Base-by-base conservation (phyloP, 2,888 invertebrate species). In the Folsomia candida region DNA sequence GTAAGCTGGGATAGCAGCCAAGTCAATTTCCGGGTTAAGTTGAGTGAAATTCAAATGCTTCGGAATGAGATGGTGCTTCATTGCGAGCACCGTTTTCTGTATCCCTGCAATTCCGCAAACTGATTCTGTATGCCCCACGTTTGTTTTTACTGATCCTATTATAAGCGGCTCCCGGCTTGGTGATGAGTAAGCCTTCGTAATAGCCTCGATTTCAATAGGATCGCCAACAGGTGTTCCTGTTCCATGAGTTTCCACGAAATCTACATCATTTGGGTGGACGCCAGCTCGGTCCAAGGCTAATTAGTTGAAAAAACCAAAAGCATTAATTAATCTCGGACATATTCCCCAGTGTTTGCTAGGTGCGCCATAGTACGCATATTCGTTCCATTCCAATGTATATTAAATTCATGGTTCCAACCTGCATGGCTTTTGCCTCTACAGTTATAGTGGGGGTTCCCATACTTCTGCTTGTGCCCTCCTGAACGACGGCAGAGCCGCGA, bases 401-500 rank as follows among this genome's bases (percentile, higher is more conserved):
- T n/a, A n/a, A n/a, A n/a, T n/a, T n/a, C n/a, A n/a, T n/a, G n/a
- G n/a, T n/a, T n/a, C n/a, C n/a, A n/a, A n/a, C n/a, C n/a, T n/a
- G 11, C 68, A 75, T 75, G 0, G 75, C 69, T n/a, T 71, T 25
- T 2, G 67, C 67, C 64, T 74, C 71, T 9, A 69, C 29, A 0
- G 51, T 25, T 11, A 58, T 61, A 14, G 69, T 73, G 0, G 75
- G 77, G 1, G 77, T 73, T n/a, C 82, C 82, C 29, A 83, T 75
- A 14, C 82, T 81, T 14, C 76, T 79, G 27, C 80, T 80, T 27
- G 78, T 60, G 3, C 83, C 83, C 57, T 83, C 81, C 67, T 83
- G 81, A 66, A 81, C 81, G 2, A 81, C 78, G 18, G 79, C 80
- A 0, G 81, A 79, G 1, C 79, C 80, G n/a, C 77, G 70, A 24